These are phyloP conservation scores for Lasioglossum morio DNA, from an alignment of 2,888 invertebrate species.

Conservation along the genomic window DNA sequence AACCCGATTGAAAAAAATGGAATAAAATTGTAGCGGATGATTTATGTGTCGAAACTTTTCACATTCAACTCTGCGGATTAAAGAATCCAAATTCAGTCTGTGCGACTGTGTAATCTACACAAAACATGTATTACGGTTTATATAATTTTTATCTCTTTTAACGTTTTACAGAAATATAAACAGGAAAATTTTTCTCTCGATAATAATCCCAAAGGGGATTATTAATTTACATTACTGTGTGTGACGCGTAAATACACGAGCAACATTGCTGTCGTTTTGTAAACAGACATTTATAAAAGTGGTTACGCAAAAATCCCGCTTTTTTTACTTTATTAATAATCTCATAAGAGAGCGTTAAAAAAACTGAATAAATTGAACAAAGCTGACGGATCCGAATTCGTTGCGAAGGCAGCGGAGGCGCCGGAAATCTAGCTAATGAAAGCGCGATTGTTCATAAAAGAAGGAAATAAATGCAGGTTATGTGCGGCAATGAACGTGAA, in stretches of 20 bases:
- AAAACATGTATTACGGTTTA: not conserved
- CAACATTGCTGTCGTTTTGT: not conserved
- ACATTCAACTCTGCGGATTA: not conserved
- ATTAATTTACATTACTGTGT: not conserved
- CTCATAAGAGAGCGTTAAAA: not conserved
- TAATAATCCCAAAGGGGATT: not conserved
- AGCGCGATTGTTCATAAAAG: not conserved
- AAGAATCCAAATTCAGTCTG: not conserved
- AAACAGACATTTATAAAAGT: not conserved
- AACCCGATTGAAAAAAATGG: not conserved
- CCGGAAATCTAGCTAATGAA: not conserved
- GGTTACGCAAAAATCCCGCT: not conserved
- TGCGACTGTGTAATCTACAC: no score
- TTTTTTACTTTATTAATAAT: not conserved
- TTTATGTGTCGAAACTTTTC: not conserved
- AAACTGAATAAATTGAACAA: not conserved
- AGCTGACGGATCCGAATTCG: not conserved
- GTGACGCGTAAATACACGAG: not conserved
- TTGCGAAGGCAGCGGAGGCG: not conserved
- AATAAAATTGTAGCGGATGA: not conserved
- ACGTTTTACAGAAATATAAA: not conserved
- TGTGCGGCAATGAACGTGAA: conserved; percentile 6
- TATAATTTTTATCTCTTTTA: not conserved
- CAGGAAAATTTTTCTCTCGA: not conserved
- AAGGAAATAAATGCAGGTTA: not conserved